Evolutionary conservation across 2,888 invertebrate species (phyloP), one percentile per base, ranked within the genome.

Genomic region (Uropetala carovei): DNA sequence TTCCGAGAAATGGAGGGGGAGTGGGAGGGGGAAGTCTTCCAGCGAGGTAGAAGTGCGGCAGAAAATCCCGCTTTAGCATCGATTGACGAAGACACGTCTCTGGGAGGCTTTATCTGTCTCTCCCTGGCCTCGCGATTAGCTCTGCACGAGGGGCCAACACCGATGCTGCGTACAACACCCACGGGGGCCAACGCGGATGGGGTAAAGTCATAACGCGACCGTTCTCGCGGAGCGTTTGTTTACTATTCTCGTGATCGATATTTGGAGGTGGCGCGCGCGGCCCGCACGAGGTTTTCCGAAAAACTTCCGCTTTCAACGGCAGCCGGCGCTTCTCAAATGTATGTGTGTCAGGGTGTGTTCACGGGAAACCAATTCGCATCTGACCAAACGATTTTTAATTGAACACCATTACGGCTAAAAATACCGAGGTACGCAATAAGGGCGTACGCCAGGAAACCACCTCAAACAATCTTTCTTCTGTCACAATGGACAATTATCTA

Each of bases 161-260:
- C 27, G 75, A 27, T 27, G 27, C 22, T 3, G 22, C n/a, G 68
- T 10, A 68, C 75, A 22, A 43, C 18, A 75, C 27, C 75, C 22
- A 75, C 16, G 27, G 27, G 16, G 60, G 86, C 4, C 14, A n/a
- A 22, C 14, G 43, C 5, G 59, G n/a, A 27, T 16, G 58, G 16
- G 86, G 86, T 3, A 30, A 30, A 60, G 27, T 60, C n/a, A 27
- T 13, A 11, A 13, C 68, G 18, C 68, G 22, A 9, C 68, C 68
- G 22, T 18, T 68, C 68, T 27, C 30, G 60, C 30, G 27, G 59
- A n/a, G 86, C 30, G 89, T 89, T 89, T 89, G 89, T 89, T 89
- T 89, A 89, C 89, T 64, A 89, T 89, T 60, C 89, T 64, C 18
- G 11, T 18, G 68, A 89, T 89, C 89, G 89, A 89, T 89, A 89